phyloP scores from a whole-genome alignment of 1,140 invertebrate genomes.

The Leguminivora glycinivorella region DNA sequence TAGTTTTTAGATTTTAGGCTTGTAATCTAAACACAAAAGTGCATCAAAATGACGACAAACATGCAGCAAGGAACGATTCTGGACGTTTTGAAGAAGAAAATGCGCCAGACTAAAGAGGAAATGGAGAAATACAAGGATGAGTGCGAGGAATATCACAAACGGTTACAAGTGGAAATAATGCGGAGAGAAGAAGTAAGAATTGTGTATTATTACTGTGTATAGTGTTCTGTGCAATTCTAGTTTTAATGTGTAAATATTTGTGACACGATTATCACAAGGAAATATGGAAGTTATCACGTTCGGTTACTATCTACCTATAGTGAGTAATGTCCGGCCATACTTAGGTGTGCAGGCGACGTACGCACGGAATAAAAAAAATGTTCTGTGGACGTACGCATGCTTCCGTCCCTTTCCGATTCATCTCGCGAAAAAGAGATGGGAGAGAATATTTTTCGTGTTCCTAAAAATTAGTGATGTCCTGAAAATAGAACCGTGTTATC shows the following conservation, averaged over 20 bases:
- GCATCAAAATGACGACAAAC: slow-evolving; percentile 89
- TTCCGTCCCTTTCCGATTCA: slow-evolving; percentile 67
- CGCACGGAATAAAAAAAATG: too few species aligned
- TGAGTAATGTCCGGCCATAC: slow-evolving; percentile 78
- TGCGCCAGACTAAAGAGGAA: slow-evolving; percentile 98
- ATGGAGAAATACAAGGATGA: slow-evolving; percentile 98
- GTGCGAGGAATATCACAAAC: slow-evolving; percentile 94
- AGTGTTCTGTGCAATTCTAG: slow-evolving; percentile 55
- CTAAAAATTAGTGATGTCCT: slow-evolving; percentile 50
- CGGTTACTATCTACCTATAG: slow-evolving; percentile 73
- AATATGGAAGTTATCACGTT: slow-evolving; percentile 63
- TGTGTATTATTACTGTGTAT: slow-evolving; percentile 63
- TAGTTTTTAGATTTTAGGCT: slow-evolving; percentile 73
- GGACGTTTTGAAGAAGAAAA: slow-evolving; percentile 99
- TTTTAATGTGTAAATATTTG: slow-evolving; percentile 49
- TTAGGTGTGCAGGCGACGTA: slow-evolving; percentile 77
- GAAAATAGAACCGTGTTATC: slow-evolving; percentile 47
- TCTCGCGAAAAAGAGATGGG: slow-evolving; percentile 59
- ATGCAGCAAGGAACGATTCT: slow-evolving; percentile 91
- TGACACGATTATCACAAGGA: slow-evolving; percentile 45
- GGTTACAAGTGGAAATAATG: slow-evolving; percentile 93
- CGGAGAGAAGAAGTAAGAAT: slow-evolving; percentile 96
- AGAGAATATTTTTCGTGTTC: slow-evolving; percentile 58
- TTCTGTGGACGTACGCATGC: slow-evolving; percentile 78
- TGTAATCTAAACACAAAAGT: slow-evolving; percentile 69